These are phyloP conservation scores for Oxyteleia sp. DNA, from an alignment of 2,888 invertebrate species.

Conservation along the genomic window DNA sequence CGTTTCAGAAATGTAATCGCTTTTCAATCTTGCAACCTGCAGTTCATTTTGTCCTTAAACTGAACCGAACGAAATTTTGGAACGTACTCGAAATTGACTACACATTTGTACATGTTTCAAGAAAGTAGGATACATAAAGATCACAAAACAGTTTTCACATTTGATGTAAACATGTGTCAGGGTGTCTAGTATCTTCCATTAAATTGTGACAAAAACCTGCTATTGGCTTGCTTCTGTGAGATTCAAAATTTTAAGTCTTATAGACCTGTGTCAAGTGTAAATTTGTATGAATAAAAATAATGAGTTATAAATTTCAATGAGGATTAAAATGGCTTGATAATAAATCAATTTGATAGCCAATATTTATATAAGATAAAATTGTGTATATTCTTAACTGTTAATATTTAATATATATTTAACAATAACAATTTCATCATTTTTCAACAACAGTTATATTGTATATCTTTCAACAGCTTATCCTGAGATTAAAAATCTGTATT, in stretches of 20 bases:
- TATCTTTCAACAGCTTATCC: not conserved
- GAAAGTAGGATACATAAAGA: constrained; percentile 51
- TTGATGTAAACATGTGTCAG: constrained; percentile 28
- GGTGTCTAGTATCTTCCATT: constrained; percentile 46
- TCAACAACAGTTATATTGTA: not conserved
- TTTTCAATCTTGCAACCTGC: not conserved
- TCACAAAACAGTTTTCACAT: constrained; percentile 32
- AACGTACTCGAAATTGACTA: constrained; percentile 66
- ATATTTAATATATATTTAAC: no score
- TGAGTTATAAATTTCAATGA: no score
- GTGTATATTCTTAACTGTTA: no score
- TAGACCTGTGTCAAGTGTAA: no score
- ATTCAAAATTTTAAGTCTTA: no score
- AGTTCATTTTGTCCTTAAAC: not conserved
- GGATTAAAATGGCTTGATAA: no score
- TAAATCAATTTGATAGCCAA: no score
- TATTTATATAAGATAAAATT: no score
- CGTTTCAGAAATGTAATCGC: not conserved
- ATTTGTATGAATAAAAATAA: no score
- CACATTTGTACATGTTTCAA: constrained; percentile 52
- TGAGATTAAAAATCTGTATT: not conserved
- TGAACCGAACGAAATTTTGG: constrained; percentile 39
- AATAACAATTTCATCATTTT: no score
- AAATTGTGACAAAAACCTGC: constrained; percentile 18
- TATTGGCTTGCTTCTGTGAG: constrained; percentile 5